Percentiles rank a stretch among this genome's conserved stretches.
phyloP scores from a whole-genome alignment of 2,888 invertebrate species.

The Rhorus exstirpatorius region DNA sequence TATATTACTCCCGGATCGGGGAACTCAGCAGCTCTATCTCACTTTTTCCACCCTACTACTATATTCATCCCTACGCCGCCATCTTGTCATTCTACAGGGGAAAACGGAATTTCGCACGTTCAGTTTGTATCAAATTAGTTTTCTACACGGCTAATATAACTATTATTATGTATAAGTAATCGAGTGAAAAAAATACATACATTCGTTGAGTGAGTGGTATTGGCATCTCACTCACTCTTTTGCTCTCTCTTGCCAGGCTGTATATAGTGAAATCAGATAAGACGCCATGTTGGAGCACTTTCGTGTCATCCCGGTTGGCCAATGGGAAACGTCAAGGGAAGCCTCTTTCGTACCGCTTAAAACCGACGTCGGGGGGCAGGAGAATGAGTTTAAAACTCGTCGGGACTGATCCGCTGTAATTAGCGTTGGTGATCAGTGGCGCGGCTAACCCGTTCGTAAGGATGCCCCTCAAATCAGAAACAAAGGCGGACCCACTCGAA shows the following conservation, averaged over 20 bases:
- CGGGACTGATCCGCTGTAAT: conserved; percentile 84
- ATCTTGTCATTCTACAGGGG: conserved; percentile 39
- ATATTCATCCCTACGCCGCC: conserved; percentile 36
- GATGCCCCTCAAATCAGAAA: conserved; percentile 84
- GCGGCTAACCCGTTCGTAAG: conserved; percentile 85
- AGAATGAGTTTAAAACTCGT: conserved; percentile 84
- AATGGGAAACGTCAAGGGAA: conserved; percentile 82
- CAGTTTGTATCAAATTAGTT: neutral
- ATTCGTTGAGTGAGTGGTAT: neutral
- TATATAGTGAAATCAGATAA: conserved; percentile 83
- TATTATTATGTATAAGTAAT: no score
- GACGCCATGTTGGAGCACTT: conserved; percentile 85
- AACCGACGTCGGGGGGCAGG: conserved; percentile 70
- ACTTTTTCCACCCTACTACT: conserved; percentile 16
- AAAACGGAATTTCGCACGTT: neutral
- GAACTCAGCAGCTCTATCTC: conserved; percentile 61
- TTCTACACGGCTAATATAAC: neutral
- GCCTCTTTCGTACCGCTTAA: conserved; percentile 82
- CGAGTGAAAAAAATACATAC: neutral
- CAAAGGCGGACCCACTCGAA: conserved; percentile 79
- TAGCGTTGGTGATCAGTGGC: conserved; percentile 85
- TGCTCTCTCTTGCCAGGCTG: conserved; percentile 8
- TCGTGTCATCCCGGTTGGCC: conserved; percentile 83
- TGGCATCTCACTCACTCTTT: neutral
- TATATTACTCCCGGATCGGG: conserved; percentile 68